These are phyloP conservation scores for Scelioninae gen. 2 DNA, from an alignment of 2,888 invertebrate species.

Conservation along the genomic window DNA sequence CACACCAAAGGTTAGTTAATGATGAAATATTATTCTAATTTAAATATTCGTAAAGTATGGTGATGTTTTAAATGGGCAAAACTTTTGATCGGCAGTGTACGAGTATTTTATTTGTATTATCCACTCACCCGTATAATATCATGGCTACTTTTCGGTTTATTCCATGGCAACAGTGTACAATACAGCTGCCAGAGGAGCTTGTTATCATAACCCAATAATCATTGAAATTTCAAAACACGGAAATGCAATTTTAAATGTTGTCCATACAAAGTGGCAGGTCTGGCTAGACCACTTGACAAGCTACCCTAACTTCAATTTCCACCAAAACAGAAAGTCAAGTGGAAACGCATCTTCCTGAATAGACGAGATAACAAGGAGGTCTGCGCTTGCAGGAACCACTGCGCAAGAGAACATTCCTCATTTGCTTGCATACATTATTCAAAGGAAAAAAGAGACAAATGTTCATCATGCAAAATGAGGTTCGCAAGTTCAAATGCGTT, in stretches of 20 bases:
- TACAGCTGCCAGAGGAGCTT: conserved; percentile 10
- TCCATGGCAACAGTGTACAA: not conserved
- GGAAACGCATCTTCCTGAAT: conserved; percentile 53
- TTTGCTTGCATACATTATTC: conserved; percentile 57
- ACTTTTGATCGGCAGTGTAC: too few relatives aligned
- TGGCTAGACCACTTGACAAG: conserved; percentile 51
- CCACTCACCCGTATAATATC: too few relatives aligned
- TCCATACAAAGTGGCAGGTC: conserved; percentile 34
- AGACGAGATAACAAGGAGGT: conserved; percentile 58
- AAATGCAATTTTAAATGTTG: conserved; percentile 39
- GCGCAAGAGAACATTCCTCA: conserved; percentile 51
- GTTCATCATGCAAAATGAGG: conserved; percentile 24
- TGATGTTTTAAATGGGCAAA: too few relatives aligned
- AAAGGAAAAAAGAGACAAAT: conserved; percentile 25
- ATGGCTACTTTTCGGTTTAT: too few relatives aligned
- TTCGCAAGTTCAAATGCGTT: conserved; percentile 34
- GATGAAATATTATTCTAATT: too few relatives aligned
- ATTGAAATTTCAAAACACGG: conserved; percentile 23
- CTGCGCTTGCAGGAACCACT: conserved; percentile 42
- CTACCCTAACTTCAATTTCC: conserved; percentile 47
- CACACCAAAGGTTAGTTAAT: too few relatives aligned
- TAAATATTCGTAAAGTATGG: too few relatives aligned
- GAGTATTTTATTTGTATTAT: too few relatives aligned
- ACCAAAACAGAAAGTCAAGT: conserved; percentile 55
- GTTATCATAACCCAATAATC: conserved; percentile 30